Conservation (phyloP, 2,797 vertebrate genomes). For the Pelodytes ibericus region DNA sequence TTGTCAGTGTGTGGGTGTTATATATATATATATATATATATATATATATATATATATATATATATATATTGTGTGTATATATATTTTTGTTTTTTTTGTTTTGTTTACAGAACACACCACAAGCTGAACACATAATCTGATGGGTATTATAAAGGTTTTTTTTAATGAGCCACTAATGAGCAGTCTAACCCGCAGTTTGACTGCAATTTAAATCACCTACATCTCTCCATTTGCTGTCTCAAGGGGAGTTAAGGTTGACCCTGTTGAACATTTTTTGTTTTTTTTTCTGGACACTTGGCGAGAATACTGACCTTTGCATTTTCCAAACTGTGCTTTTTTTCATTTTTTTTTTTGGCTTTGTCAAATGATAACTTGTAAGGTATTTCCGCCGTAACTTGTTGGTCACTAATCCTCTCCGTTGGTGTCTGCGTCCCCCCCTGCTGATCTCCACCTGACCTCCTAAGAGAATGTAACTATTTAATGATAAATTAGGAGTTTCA, state of each 20-base stretch:
- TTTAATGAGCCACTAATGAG: conserved; percentile 30
- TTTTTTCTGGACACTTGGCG: neutral
- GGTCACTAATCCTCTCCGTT: conserved; percentile 1
- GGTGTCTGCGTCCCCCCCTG: neutral
- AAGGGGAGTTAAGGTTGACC: neutral
- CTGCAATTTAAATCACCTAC: conserved; percentile 13
- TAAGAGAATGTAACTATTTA: too few relatives aligned
- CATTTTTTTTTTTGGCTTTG: neutral
- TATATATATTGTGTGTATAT: too few relatives aligned
- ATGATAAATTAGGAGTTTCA: too few relatives aligned
- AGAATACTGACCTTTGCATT: neutral
- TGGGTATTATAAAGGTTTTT: conserved; percentile 30
- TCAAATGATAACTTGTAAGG: neutral
- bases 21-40: too few relatives aligned
- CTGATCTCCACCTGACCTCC: conserved; percentile 12
- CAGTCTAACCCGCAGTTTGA: conserved; percentile 8
- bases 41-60: too few relatives aligned
- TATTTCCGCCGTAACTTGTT: neutral
- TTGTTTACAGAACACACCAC: conserved; percentile 2
- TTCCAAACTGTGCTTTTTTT: neutral
- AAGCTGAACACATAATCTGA: neutral
- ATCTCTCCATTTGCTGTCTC: conserved; percentile 18
- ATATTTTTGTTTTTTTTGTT: too few relatives aligned
- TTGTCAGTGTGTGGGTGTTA: too few relatives aligned
- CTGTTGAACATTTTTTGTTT: conserved; percentile 3